phyloP scores from a whole-genome alignment of 2,797 vertebrate genomes.

The Cyclura pinguis region DNA sequence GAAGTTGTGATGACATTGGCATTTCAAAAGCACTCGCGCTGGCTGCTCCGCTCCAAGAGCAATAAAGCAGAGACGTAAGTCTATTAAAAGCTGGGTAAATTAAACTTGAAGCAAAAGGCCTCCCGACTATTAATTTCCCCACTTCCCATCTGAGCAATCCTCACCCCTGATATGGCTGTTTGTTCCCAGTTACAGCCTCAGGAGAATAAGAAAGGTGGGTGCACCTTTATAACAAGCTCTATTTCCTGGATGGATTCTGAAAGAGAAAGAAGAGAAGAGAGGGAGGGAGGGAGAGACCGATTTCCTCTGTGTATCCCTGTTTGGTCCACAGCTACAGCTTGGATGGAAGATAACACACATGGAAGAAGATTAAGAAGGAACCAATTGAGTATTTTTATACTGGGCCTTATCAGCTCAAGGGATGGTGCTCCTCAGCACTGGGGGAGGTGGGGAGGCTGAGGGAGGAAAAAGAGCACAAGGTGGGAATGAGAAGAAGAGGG shows the following conservation, averaged over 20 bases:
- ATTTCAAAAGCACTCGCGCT: conserved; percentile 26
- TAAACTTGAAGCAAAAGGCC: conserved; percentile 55
- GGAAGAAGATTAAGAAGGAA: neutral
- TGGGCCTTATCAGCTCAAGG: conserved; percentile 22
- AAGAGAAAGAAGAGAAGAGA: neutral
- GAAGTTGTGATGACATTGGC: conserved; percentile 50
- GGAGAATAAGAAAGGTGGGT: neutral
- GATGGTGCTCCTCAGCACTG: neutral
- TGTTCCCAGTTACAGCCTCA: fast-evolving
- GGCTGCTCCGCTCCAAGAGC: conserved; percentile 53
- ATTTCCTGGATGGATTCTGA: conserved; percentile 21
- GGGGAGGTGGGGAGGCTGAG: neutral
- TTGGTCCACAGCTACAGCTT: conserved; percentile 13
- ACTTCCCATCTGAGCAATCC: conserved; percentile 21
- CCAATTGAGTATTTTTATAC: fast-evolving
- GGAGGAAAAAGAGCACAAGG: neutral
- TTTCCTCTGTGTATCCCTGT: neutral
- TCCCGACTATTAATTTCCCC: conserved; percentile 34
- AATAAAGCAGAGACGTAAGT: conserved; percentile 37
- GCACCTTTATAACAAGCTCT: neutral
- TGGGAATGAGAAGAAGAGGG: neutral
- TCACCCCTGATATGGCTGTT: fast-evolving
- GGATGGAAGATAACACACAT: neutral
- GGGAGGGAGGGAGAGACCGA: fast-evolving
- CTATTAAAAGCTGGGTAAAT: conserved; percentile 54